These are phyloP conservation scores for Zosterops borbonicus DNA, from an alignment of 2,113 vertebrate genomes.

Conservation along the genomic window DNA sequence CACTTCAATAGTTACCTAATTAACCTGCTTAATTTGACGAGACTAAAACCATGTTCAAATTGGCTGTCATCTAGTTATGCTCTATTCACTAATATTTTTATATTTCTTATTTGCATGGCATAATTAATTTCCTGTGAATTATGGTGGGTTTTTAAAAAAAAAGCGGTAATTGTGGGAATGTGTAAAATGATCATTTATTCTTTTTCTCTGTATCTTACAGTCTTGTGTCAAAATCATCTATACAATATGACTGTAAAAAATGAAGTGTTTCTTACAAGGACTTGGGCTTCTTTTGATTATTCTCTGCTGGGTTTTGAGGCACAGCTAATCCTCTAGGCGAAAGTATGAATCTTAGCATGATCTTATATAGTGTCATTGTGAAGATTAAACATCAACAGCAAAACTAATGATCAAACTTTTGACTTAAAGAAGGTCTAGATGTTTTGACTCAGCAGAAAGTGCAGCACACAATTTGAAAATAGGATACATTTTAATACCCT, in stretches of 20 bases:
- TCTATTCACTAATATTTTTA: neutral
- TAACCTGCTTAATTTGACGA: neutral
- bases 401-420: neutral
- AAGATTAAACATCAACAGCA: neutral
- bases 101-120: neutral
- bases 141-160: neutral
- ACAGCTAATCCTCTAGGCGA: neutral
- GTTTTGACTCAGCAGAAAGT: slow-evolving; percentile 8
- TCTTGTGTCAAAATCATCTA: neutral
- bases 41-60: neutral
- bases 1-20: neutral
- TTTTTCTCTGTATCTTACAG: neutral
- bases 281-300: neutral
- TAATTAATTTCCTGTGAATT: neutral
- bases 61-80: neutral
- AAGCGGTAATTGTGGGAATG: neutral
- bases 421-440: neutral
- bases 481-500: slow-evolving; percentile 8
- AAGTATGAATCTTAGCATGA: neutral
- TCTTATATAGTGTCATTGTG: neutral
- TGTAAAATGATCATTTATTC: neutral
- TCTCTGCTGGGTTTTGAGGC: neutral
- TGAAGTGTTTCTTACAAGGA: neutral
- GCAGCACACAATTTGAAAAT: neutral
- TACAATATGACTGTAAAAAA: neutral